Evolutionary conservation across 2,888 invertebrate species (phyloP), one percentile per base, ranked within the genome.

Genomic region (Tineola bisselliella): DNA sequence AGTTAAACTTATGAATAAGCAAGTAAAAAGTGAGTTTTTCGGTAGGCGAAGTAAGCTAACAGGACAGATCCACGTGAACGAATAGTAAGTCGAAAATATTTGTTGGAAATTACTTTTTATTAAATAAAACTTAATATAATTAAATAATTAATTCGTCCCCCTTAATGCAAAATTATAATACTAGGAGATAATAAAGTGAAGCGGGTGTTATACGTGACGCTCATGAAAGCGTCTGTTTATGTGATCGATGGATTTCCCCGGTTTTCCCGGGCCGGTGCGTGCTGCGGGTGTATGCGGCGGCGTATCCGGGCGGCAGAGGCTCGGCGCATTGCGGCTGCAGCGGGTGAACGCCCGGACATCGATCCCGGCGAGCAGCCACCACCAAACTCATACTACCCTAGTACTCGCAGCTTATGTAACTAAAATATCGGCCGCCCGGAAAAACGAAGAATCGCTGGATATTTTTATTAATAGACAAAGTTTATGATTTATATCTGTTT

Each of bases 321-420:
- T 15, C 52, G 60, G 59, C 58, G 62, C 62, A 62, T 54, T 62
- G 61, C 52, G 63, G 44, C 59, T 84, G 84, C 84, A 84, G 86
- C 86, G 86, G 84, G 84, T 84, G 81, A 84, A 84, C 81, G 81
- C 79, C 87, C 86, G 76, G 76, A 75, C 84, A 86, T 84, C 86
- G 87, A 86, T 84, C 84, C 71, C 66, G 63, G 67, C 70, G 66
- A 66, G 67, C 67, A 63, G 43, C 38, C 61, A 67, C 67, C 64
- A 66, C 61, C 58, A 17, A 44, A 31, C 59, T 33, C 54, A 60
- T 59, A 60, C 59, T 43, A 19, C 61, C 56, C 60, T 33, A 52
- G 64, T 61, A 64, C 61, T 65, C 62, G 57, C 60, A 60, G 63
- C 78, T 80, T 80, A 80, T 80, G 82, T 81, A 80, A 79, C 75